phyloP scores from a whole-genome alignment of 2,113 vertebrate genomes.

The Corythornis madagascariensis region DNA sequence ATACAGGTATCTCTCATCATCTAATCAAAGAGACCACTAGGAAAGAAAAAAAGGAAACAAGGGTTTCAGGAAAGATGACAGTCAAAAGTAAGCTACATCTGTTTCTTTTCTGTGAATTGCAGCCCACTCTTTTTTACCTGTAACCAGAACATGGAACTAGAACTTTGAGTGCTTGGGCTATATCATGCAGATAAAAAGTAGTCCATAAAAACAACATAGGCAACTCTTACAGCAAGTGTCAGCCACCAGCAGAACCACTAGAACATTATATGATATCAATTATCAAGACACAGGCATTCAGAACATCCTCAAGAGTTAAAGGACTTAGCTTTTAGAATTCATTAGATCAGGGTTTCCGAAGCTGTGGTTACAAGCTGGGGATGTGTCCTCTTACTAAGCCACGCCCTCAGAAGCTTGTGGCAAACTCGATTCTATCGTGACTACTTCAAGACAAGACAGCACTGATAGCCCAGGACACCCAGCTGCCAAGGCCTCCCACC shows the following conservation, averaged over 20 bases:
- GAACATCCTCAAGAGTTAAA: background rate
- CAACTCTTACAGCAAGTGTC: background rate
- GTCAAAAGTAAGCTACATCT: background rate
- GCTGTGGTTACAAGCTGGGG: background rate
- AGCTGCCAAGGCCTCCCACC: background rate
- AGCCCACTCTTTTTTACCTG: background rate
- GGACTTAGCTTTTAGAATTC: background rate
- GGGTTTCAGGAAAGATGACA: background rate
- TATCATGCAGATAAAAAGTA: background rate
- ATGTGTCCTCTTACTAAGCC: background rate
- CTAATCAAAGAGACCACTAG: background rate
- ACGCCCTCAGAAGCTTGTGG: background rate
- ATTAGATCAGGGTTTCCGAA: background rate
- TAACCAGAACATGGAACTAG: background rate
- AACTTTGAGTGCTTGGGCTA: rapidly evolving
- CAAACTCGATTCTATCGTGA: background rate
- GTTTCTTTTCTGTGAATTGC: background rate
- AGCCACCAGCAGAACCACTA: background rate
- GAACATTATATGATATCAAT: background rate
- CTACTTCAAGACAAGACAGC: background rate
- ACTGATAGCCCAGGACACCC: background rate
- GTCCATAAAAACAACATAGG: rapidly evolving
- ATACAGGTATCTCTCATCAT: background rate
- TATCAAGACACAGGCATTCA: background rate
- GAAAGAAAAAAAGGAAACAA: background rate